Evolutionary conservation across 1,140 invertebrate genomes (phyloP), one percentile per base, ranked within the genome.

Genomic region (Heliconius congener): DNA sequence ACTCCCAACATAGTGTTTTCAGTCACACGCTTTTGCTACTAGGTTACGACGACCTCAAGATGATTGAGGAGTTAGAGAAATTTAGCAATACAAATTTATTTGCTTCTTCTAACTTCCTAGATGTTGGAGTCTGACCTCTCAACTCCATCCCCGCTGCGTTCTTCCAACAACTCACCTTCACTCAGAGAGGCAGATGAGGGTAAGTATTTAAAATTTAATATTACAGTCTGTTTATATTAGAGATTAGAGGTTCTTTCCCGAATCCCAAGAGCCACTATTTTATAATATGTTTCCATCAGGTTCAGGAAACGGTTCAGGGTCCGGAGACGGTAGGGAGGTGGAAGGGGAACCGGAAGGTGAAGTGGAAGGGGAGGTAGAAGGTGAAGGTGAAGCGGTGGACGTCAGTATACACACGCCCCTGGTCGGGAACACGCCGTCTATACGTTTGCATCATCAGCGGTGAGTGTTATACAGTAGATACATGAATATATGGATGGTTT

Each of bases 321-420:
- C 83, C 3, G 5, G 84, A 77, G 73, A 87, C 81, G 66, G 81
- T 52, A 87, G 30, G 34, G 82, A 83, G 5, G 78, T 16, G 76
- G 73, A 87, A 81, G 73, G 87, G 82, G 66, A 82, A 55, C 87
- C 34, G 55, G 82, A 83, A 19, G 80, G 74, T 76, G 90, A 86
- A 57, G 84, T 79, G 9, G 79, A 87, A 74, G 85, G 84, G 50
- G 87, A 88, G 70, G 87, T 71, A 70, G 90, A 90, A 73, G 86
- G 78, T 5, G 90, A 91, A 52, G 89, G 86, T 71, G 91, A 94
- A 50, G 88, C 90, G 66, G 94, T 94, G 60, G 94, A 95, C 83
- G 92, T 93, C 52, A 94, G 90, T 78, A 95, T 95, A 81, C 93
- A 94, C 86, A 95, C 94, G 80, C 94, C 94, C 50, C 89, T 95